Conservation (phyloP, 64 coral and sea anemone species). For the Hydrozoanthus tunicans region DNA sequence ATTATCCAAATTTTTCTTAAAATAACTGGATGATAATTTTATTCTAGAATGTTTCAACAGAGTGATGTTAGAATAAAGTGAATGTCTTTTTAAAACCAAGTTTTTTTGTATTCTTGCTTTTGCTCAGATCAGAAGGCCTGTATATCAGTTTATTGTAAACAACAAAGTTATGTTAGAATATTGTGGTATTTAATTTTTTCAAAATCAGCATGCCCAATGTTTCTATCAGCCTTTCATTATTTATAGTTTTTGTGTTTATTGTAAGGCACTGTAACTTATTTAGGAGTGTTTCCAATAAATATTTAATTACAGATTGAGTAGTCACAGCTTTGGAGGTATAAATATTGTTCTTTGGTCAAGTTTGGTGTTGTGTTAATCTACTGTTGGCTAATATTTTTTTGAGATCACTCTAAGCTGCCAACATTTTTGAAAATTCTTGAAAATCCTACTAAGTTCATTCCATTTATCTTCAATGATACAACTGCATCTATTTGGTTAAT, state of each 20-base stretch:
- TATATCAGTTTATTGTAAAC: neutral
- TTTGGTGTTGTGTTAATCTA: neutral
- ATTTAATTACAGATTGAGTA: neutral
- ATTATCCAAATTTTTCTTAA: no score
- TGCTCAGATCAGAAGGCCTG: no score
- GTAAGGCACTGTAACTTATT: slow-evolving; percentile 11
- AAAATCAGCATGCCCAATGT: neutral
- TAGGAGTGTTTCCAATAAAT: slow-evolving; percentile 50
- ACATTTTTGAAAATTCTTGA: neutral
- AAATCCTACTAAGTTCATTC: neutral
- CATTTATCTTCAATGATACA: slow-evolving; percentile 15
- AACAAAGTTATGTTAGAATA: neutral
- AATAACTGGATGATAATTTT: no score
- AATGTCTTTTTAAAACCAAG: no score
- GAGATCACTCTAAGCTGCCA: no score
- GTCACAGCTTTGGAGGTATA: neutral
- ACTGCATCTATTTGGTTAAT: slow-evolving; percentile 27
- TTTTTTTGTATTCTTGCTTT: no score
- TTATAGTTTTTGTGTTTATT: slow-evolving; percentile 33
- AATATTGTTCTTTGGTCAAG: neutral
- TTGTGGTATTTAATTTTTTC: neutral
- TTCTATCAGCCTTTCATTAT: slow-evolving; percentile 31
- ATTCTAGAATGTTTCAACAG: no score
- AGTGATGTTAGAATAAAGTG: no score
- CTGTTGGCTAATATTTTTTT: neutral